These are phyloP conservation scores for Anas capensis DNA, from an alignment of 2,797 vertebrate genomes.

Conservation along the genomic window DNA sequence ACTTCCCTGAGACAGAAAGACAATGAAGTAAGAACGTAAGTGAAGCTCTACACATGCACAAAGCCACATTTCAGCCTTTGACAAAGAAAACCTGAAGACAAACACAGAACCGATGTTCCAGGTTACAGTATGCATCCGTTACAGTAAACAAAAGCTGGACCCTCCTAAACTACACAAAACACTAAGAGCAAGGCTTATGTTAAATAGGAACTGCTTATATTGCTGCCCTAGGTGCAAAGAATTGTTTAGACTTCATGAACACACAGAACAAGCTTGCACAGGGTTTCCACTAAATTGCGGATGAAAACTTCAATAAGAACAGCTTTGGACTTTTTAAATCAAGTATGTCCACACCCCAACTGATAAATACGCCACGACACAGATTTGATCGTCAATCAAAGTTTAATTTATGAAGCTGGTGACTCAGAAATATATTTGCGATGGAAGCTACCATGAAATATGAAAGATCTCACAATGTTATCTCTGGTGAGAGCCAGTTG, in stretches of 20 bases:
- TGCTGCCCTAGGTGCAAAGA: not conserved
- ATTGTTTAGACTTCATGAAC: not conserved
- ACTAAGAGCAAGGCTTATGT: not conserved
- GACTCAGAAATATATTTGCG: slow-evolving; percentile 29
- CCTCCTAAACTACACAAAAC: not conserved
- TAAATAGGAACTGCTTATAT: not conserved
- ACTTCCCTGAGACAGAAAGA: not conserved
- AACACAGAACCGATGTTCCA: not conserved
- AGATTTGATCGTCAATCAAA: slow-evolving; percentile 32
- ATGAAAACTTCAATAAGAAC: not conserved
- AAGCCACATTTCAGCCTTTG: not conserved
- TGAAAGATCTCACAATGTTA: not conserved
- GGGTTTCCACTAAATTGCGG: not conserved
- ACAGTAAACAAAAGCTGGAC: not conserved
- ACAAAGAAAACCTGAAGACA: fast-evolving
- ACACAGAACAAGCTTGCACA: not conserved
- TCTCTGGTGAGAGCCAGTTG: not conserved
- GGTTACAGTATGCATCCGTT: not conserved
- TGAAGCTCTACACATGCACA: not conserved
- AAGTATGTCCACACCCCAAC: not conserved
- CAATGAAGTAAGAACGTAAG: not conserved
- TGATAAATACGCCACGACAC: slow-evolving; percentile 22
- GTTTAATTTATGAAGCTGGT: slow-evolving; percentile 38
- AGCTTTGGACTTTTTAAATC: not conserved
- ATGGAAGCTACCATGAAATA: not conserved